phyloP scores from a whole-genome alignment of 2,113 vertebrate species.

The Petrocephalus zakoni region DNA sequence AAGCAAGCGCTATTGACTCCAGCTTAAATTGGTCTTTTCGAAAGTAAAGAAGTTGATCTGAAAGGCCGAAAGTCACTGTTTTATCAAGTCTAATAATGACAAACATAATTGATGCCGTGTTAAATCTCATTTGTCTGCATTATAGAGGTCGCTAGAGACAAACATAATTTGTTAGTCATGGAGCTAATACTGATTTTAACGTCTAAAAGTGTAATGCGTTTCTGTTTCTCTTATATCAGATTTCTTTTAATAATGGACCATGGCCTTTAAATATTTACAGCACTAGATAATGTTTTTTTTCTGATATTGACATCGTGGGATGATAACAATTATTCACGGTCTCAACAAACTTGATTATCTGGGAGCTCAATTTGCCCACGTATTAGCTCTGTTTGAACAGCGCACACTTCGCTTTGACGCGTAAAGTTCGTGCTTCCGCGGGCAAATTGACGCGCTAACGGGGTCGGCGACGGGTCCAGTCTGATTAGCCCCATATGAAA shows the following conservation, averaged over 20 bases:
- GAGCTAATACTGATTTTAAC: constrained; percentile 35
- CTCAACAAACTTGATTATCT: constrained; percentile 40
- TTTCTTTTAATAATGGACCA: constrained; percentile 28
- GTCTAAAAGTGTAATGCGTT: constrained; percentile 29
- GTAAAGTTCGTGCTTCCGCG: not conserved
- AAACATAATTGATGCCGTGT: constrained; percentile 45
- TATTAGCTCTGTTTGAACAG: constrained; percentile 35
- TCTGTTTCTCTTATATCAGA: constrained; percentile 12
- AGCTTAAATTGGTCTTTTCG: constrained; percentile 43
- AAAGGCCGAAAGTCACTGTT: constrained; percentile 31
- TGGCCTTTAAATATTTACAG: constrained; percentile 24
- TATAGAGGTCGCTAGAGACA: constrained; percentile 43
- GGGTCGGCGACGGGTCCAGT: constrained; percentile 15
- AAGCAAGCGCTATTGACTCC: constrained; percentile 48
- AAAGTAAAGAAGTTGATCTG: constrained; percentile 27
- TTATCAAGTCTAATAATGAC: constrained; percentile 48
- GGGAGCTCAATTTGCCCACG: constrained; percentile 22
- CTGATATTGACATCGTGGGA: not conserved
- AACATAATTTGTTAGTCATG: constrained; percentile 21
- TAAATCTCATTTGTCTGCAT: constrained; percentile 46
- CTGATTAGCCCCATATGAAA: not conserved
- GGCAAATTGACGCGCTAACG: constrained; percentile 21
- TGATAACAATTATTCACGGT: constrained; percentile 39
- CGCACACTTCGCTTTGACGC: constrained; percentile 32
- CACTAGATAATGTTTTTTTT: not conserved